These are phyloP conservation scores for Tautogolabrus adspersus DNA, from an alignment of 2,113 vertebrate genomes.

Conservation along the genomic window DNA sequence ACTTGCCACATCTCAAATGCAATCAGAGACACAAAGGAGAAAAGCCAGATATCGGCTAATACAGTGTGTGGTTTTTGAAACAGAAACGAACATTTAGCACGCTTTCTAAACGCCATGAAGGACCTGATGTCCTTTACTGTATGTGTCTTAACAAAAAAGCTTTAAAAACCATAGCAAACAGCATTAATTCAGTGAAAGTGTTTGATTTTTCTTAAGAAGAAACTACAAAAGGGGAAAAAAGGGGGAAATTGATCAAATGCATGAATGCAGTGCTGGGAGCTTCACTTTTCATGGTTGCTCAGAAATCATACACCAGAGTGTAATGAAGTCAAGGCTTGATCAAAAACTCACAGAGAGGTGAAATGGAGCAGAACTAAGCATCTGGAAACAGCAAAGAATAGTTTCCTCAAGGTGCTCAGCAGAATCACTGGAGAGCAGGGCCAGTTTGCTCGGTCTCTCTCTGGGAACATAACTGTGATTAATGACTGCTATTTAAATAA, in stretches of 20 bases:
- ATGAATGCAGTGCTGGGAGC: conserved; percentile 18
- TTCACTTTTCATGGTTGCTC: conserved; percentile 64
- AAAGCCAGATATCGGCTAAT: conserved; percentile 27
- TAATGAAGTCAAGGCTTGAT: conserved; percentile 75
- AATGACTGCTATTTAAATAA: conserved; percentile 75
- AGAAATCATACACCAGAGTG: conserved; percentile 69
- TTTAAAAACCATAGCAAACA: conserved; percentile 14
- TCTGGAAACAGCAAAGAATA: conserved; percentile 77
- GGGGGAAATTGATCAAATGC: conserved; percentile 25
- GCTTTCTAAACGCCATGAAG: conserved; percentile 9
- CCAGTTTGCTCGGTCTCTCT: conserved; percentile 66
- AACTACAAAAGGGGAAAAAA: not conserved
- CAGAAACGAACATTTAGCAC: conserved; percentile 19
- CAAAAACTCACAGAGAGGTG: conserved; percentile 66
- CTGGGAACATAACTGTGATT: conserved; percentile 76
- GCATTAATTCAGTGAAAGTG: not conserved
- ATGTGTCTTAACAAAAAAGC: not conserved
- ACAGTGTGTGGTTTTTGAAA: conserved; percentile 29
- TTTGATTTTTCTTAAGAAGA: not conserved
- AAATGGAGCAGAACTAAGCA: conserved; percentile 80
- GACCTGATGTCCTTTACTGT: conserved; percentile 25
- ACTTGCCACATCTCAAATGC: conserved; percentile 71
- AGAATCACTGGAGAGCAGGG: conserved; percentile 68
- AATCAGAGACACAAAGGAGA: conserved; percentile 64
- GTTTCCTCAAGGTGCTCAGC: conserved; percentile 66